Percentiles rank a stretch among this genome's conserved stretches.
Conservation (phyloP, 2,797 vertebrate species). For the Pangasius djambal region DNA sequence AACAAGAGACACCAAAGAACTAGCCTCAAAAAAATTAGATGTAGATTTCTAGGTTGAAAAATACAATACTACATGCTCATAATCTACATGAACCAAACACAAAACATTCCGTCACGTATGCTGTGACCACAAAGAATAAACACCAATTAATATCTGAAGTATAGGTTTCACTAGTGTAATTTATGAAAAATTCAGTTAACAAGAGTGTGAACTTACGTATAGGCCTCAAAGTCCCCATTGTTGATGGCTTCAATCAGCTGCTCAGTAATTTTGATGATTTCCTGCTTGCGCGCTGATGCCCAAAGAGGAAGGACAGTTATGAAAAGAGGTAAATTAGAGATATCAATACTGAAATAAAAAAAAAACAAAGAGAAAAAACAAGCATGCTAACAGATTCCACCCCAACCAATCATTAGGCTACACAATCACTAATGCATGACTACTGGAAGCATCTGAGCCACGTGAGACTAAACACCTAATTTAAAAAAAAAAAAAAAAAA, state of each 20-base stretch:
- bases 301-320: slow-evolving; percentile 22
- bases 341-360: not conserved
- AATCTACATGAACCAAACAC: not conserved
- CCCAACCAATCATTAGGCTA: not conserved
- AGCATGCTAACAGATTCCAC: slow-evolving; percentile 2
- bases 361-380: not conserved
- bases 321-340: slow-evolving; percentile 1
- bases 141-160: not conserved
- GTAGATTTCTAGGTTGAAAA: not conserved
- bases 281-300: slow-evolving; percentile 92
- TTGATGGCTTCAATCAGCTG: slow-evolving; percentile 81
- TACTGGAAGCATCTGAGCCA: not conserved
- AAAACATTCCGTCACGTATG: not conserved
- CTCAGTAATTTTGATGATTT: slow-evolving; percentile 99
- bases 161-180: not conserved
- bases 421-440: not conserved
- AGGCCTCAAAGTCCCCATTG: slow-evolving; percentile 98
- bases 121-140: not conserved
- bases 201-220: slow-evolving; percentile 82
- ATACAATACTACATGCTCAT: not conserved
- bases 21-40: not conserved
- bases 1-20: slow-evolving; percentile 16
- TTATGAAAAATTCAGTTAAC: not conserved
- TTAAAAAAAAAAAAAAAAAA: not conserved
- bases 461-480: not conserved